Evolutionary conservation across 2,888 invertebrate species (phyloP), one percentile per base, ranked within the genome.

Genomic region (Alsophila aescularia): DNA sequence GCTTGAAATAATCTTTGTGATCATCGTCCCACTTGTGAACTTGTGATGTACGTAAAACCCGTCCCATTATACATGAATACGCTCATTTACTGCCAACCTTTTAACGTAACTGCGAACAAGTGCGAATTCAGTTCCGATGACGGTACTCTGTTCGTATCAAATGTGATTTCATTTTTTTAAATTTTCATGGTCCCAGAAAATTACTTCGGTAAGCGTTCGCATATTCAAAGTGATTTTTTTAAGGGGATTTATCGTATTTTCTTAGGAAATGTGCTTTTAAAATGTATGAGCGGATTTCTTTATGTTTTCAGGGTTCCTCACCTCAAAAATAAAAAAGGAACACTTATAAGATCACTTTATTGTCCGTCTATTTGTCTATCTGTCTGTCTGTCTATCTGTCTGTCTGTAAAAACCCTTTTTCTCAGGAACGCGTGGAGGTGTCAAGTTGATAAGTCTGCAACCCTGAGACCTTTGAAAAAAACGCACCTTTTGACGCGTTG

Each of bases 161-260:
- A 52, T 60, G 63, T 50, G 57, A 61, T 64, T 64, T 55, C 45
- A 61, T 61, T 64, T 64, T 64, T 62, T 60, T 58, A 58, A 60
- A 64, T 62, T 64, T 62, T 62, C 59, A 57, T 64, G 51, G 50
- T 45, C 47, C 14, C 16, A 2, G 29, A 10, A 50, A 51, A 56
- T 64, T 58, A 55, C 55, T 58, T 59, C 27, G 50, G 47, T 36
- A 54, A 56, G 52, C 43, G 60, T 43, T 56, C 48, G 37, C 47
- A 51, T 52, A 51, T 10, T 1, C 41, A 39, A 61, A 64, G 64
- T n/a, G 59, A 59, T 45, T 44, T 55, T 49, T 54, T 59, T 61
- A 57, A 43, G 61, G 59, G 57, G 57, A 61, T 61, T 57, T 48
- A 32, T 43, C 37, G 47, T 48, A 15, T 42, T 43, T 42, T 29